These are phyloP conservation scores for Saimiri boliviensis DNA, from an alignment of 2,113 vertebrate genomes.

Conservation along the genomic window DNA sequence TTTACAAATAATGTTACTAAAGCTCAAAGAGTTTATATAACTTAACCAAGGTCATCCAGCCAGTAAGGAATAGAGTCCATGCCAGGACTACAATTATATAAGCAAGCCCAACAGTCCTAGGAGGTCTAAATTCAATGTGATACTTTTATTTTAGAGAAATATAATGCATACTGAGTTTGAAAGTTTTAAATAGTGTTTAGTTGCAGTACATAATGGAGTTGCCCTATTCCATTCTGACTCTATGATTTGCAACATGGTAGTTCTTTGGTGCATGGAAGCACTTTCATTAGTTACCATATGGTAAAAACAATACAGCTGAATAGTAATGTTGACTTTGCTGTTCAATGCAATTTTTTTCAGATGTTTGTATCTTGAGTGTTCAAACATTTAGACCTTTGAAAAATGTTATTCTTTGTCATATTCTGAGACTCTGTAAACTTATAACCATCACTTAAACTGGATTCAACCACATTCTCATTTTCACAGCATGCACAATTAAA, in stretches of 20 bases:
- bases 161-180: constrained; percentile 42
- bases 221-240: constrained; percentile 54
- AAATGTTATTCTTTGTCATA: constrained; percentile 71
- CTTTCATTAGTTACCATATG: constrained; percentile 62
- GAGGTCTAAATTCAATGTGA: constrained; percentile 30
- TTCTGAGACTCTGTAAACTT: constrained; percentile 59
- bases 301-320: constrained; percentile 70
- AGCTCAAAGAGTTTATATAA: constrained; percentile 32
- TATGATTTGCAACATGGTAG: neutral
- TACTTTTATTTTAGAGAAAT: constrained; percentile 28
- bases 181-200: constrained; percentile 59
- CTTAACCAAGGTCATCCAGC: constrained; percentile 15
- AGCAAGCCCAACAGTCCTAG: constrained; percentile 17
- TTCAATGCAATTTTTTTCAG: constrained; percentile 66
- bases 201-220: constrained; percentile 56
- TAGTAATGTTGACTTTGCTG: constrained; percentile 71
- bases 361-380: constrained; percentile 55
- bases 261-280: neutral
- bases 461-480: constrained; percentile 70
- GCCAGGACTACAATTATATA: constrained; percentile 36
- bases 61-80: neutral
- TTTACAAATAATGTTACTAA: constrained; percentile 39
- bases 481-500: constrained; percentile 67
- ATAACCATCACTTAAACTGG: constrained; percentile 66
- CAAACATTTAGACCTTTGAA: constrained; percentile 73